phyloP scores from a whole-genome alignment of 2,797 vertebrate genomes.

The Synaphobranchus kaupii region DNA sequence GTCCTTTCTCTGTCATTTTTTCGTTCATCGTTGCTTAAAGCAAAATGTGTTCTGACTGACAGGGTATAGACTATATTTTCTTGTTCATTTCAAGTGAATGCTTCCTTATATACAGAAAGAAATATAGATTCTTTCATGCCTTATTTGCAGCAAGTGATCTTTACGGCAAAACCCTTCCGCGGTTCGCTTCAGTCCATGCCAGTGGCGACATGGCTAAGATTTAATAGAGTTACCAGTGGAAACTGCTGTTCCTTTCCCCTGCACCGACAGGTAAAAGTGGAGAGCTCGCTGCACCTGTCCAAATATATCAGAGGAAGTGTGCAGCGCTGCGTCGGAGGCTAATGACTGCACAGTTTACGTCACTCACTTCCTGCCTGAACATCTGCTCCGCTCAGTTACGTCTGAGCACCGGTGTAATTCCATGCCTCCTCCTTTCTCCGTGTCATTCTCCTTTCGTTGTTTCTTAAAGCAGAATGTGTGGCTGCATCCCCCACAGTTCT shows the following conservation, averaged over 20 bases:
- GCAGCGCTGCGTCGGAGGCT: not conserved
- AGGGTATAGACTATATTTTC: too few relatives aligned
- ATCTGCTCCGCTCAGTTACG: slow-evolving; percentile 3
- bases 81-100: too few relatives aligned
- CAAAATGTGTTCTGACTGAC: too few relatives aligned
- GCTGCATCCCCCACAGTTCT: not conserved
- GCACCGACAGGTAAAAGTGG: not conserved
- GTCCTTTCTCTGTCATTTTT: too few relatives aligned
- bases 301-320: slow-evolving; percentile 10
- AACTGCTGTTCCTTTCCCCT: not conserved
- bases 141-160: not conserved
- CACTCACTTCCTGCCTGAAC: not conserved
- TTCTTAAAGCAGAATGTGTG: not conserved
- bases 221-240: not conserved
- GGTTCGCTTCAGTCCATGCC: not conserved
- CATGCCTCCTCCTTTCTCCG: not conserved
- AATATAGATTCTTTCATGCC: not conserved
- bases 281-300: slow-evolving; percentile 1
- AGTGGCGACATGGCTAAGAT: not conserved
- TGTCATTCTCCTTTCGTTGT: not conserved
- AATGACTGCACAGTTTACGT: not conserved
- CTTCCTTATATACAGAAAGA: too few relatives aligned
- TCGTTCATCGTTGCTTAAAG: too few relatives aligned
- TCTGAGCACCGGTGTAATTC: not conserved
- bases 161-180: not conserved